phyloP scores from a whole-genome alignment of 2,113 vertebrate genomes.

The Microtus montanus region DNA sequence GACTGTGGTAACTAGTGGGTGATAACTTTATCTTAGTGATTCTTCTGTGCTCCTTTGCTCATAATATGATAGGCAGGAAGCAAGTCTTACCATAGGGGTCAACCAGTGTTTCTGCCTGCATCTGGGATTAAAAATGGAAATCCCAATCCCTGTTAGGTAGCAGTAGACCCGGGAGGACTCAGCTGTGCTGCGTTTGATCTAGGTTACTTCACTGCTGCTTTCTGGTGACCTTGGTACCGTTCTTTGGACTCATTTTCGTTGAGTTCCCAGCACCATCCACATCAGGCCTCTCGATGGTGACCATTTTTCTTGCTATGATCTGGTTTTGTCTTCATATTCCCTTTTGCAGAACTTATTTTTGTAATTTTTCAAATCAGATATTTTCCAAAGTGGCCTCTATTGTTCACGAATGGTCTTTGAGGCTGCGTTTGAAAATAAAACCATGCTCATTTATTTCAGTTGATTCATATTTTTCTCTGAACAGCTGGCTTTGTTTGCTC shows the following conservation, averaged over 20 bases:
- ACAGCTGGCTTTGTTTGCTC: constrained; percentile 72
- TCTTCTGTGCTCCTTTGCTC: not conserved
- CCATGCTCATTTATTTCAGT: constrained; percentile 44
- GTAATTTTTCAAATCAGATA: constrained; percentile 52
- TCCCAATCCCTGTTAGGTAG: not conserved
- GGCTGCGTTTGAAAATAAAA: constrained; percentile 60
- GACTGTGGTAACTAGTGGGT: not conserved
- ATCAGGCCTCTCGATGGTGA: not conserved
- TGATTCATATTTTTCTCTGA: not conserved
- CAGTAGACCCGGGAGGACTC: not conserved
- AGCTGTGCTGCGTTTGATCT: not conserved
- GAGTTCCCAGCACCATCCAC: not conserved
- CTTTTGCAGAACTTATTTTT: constrained; percentile 27
- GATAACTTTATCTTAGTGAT: not conserved
- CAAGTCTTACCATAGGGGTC: not conserved
- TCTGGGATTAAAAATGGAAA: not conserved
- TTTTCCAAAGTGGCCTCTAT: constrained; percentile 55
- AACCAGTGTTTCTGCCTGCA: not conserved
- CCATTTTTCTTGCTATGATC: not conserved
- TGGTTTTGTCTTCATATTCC: not conserved
- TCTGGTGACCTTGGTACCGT: not conserved
- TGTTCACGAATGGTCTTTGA: constrained; percentile 54
- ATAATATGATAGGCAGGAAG: not conserved
- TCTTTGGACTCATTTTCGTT: not conserved
- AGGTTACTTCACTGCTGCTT: not conserved